These are phyloP conservation scores for Suncus etruscus DNA, from an alignment of 2,113 vertebrate species.

Conservation along the genomic window DNA sequence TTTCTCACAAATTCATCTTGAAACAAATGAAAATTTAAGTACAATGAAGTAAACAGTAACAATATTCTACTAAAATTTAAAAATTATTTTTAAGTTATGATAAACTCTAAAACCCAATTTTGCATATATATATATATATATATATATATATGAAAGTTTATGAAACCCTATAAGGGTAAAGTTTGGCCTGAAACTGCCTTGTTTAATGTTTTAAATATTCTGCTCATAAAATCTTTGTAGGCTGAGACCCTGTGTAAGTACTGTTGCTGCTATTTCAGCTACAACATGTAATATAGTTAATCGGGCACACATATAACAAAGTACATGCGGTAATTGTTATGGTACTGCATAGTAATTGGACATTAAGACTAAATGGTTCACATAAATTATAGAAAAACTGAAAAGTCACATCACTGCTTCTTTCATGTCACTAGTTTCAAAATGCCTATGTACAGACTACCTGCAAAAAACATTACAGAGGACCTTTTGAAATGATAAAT, in stretches of 20 bases:
- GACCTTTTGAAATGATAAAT: constrained; percentile 49
- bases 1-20: constrained; percentile 47
- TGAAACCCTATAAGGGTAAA: constrained; percentile 3
- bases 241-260: constrained; percentile 12
- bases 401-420: constrained; percentile 46
- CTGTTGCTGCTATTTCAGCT: constrained; percentile 57
- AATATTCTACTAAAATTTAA: constrained; percentile 17
- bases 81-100: not conserved
- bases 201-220: constrained; percentile 17
- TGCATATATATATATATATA: not conserved
- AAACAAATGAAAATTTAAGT: constrained; percentile 50
- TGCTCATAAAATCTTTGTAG: constrained; percentile 61
- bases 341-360: constrained; percentile 68
- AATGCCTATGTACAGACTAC: constrained; percentile 22
- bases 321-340: constrained; percentile 64
- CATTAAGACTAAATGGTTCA: constrained; percentile 75
- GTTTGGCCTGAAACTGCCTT: not conserved
- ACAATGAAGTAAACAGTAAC: not conserved
- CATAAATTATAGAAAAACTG: constrained; percentile 74
- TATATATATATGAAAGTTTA: not conserved
- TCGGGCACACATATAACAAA: constrained; percentile 70
- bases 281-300: constrained; percentile 73
- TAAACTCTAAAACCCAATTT: constrained; percentile 33
- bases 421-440: constrained; percentile 14
- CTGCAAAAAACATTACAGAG: not conserved